These are phyloP conservation scores for Augochlorella aurata DNA, from an alignment of 2,888 invertebrate species.

Conservation along the genomic window DNA sequence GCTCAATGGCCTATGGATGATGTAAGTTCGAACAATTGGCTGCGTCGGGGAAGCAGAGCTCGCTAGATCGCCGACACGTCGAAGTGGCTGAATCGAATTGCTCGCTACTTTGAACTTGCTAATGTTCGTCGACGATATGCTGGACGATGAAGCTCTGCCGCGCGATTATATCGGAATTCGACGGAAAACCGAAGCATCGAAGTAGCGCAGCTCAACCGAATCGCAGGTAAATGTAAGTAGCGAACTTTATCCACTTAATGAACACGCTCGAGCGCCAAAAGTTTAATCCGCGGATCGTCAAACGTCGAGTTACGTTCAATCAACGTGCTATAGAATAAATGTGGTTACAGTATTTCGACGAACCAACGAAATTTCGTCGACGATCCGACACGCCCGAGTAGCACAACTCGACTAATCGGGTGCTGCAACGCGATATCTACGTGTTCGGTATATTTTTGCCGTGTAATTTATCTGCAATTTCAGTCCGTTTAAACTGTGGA, in stretches of 20 bases:
- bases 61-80: not conserved
- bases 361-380: not conserved
- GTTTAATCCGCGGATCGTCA: not conserved
- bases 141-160: not conserved
- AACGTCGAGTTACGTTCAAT: not conserved
- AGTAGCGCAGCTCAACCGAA: not conserved
- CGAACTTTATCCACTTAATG: conserved; percentile 2
- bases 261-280: not conserved
- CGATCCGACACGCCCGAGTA: not conserved
- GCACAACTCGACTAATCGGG: not conserved
- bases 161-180: conserved; percentile 10
- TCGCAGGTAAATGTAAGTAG: not conserved
- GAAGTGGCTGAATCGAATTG: not conserved
- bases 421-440: not conserved
- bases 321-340: not conserved
- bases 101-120: conserved; percentile 19
- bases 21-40: conserved; percentile 9
- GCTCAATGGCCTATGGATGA: conserved; percentile 6
- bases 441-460: no score
- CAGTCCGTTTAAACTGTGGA: no score
- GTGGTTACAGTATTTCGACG: not conserved
- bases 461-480: no score
- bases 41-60: not conserved
- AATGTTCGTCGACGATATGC: not conserved
- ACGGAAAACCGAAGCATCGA: not conserved